Conservation (phyloP, 2,888 invertebrate species). For the Cheilosia soror region DNA sequence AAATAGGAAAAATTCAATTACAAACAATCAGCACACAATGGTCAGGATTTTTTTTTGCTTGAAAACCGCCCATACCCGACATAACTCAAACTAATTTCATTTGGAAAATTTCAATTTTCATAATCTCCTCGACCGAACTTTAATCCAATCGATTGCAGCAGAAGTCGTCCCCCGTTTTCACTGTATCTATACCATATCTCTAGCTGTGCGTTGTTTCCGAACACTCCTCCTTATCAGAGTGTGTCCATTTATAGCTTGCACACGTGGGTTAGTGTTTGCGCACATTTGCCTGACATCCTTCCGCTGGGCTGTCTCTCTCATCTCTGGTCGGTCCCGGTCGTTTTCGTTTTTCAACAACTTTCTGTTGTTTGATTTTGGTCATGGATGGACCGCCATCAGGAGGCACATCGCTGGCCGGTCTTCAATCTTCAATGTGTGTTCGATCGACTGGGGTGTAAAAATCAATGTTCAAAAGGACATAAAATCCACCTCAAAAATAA, state of each 20-base stretch:
- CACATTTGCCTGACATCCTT: slow-evolving; percentile 62
- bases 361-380: slow-evolving; percentile 43
- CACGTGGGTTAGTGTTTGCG: slow-evolving; percentile 3
- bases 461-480: slow-evolving; percentile 74
- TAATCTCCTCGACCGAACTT: slow-evolving; percentile 63
- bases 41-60: neutral
- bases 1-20: slow-evolving; percentile 28
- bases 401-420: neutral
- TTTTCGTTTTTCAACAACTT: slow-evolving; percentile 18
- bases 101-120: slow-evolving; percentile 73
- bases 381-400: slow-evolving; percentile 10
- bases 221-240: no score
- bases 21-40: slow-evolving; percentile 42
- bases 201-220: neutral
- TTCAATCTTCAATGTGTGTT: slow-evolving; percentile 27
- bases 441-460: slow-evolving; percentile 70
- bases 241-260: slow-evolving; percentile 3
- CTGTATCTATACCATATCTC: neutral
- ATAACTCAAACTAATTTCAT: slow-evolving; percentile 22
- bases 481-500: slow-evolving; percentile 70
- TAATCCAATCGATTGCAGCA: slow-evolving; percentile 69
- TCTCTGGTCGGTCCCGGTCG: neutral
- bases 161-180: slow-evolving; percentile 6
- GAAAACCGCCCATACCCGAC: neutral
- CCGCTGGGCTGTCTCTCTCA: slow-evolving; percentile 25